Percentiles rank a stretch among this genome's conserved stretches.
phyloP scores from a whole-genome alignment of 2,888 invertebrate genomes.

The Cylloceria caligata region DNA sequence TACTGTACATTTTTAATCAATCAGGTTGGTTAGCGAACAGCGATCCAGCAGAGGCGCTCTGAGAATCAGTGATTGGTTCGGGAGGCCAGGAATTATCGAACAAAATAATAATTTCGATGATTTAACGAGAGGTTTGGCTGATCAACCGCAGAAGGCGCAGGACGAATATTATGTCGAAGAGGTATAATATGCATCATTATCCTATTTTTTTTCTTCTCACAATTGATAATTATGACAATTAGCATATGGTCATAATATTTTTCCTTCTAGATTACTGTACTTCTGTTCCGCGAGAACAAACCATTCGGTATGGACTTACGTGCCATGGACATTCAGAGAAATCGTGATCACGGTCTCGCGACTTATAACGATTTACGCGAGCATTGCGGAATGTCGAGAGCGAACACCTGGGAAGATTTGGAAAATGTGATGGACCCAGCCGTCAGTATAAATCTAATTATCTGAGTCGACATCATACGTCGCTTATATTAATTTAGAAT shows the following conservation, averaged over 20 bases:
- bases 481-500: constrained; percentile 51
- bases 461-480: neutral
- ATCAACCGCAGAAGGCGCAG: constrained; percentile 91
- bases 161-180: constrained; percentile 92
- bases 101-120: constrained; percentile 89
- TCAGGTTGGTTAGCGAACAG: constrained; percentile 87
- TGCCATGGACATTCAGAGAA: constrained; percentile 93
- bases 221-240: neutral
- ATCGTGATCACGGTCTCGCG: constrained; percentile 94
- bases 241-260: too few species aligned
- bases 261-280: constrained; percentile 87
- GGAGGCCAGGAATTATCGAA: constrained; percentile 89
- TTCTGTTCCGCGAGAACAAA: constrained; percentile 89
- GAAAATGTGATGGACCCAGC: constrained; percentile 84
- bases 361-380: constrained; percentile 92
- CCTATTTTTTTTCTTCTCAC: neutral
- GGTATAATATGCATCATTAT: constrained; percentile 86
- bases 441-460: constrained; percentile 24
- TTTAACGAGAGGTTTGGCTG: constrained; percentile 90
- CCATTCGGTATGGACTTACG: constrained; percentile 93
- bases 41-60: constrained; percentile 85
- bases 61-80: constrained; percentile 90
- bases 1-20: constrained; percentile 62
- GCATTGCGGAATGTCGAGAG: constrained; percentile 90
- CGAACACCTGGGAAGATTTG: constrained; percentile 89